phyloP scores from a whole-genome alignment of 2,797 vertebrate genomes.

The Myripristis jacobus region DNA sequence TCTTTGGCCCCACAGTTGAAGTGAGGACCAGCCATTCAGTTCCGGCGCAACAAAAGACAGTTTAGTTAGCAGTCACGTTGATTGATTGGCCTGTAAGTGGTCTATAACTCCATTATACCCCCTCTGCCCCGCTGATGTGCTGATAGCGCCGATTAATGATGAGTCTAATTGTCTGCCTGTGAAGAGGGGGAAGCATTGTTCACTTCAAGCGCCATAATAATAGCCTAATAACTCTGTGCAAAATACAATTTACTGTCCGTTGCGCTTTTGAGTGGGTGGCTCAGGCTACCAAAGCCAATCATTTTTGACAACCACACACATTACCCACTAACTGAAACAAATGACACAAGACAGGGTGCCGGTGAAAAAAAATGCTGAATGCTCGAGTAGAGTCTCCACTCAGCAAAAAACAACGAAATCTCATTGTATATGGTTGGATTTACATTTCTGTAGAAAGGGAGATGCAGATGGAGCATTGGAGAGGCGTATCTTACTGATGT shows the following conservation, averaged over 20 bases:
- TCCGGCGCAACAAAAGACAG: slow-evolving; percentile 48
- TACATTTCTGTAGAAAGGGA: slow-evolving; percentile 35
- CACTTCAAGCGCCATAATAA: slow-evolving; percentile 71
- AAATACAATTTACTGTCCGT: slow-evolving; percentile 73
- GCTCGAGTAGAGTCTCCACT: slow-evolving; percentile 26
- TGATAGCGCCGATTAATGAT: slow-evolving; percentile 76
- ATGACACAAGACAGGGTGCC: slow-evolving; percentile 66
- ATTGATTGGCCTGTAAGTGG: slow-evolving; percentile 72
- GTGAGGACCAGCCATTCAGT: slow-evolving; percentile 44
- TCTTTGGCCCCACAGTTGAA: neutral
- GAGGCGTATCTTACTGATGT: slow-evolving; percentile 10
- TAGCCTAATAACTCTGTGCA: slow-evolving; percentile 70
- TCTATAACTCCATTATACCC: slow-evolving; percentile 70
- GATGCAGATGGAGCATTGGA: slow-evolving; percentile 20
- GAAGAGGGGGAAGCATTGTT: slow-evolving; percentile 70
- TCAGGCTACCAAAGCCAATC: slow-evolving; percentile 60
- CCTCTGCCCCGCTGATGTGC: slow-evolving; percentile 64
- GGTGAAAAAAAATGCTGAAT: slow-evolving; percentile 5
- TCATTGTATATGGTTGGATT: slow-evolving; percentile 35
- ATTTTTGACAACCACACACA: slow-evolving; percentile 71
- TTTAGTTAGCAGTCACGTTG: slow-evolving; percentile 65
- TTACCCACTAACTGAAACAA: slow-evolving; percentile 76
- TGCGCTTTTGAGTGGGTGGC: slow-evolving; percentile 41
- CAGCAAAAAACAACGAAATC: slow-evolving; percentile 49
- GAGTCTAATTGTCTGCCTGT: slow-evolving; percentile 76